Base-by-base conservation (phyloP, 1,140 invertebrate genomes). In the Neodiprion fabricii region DNA sequence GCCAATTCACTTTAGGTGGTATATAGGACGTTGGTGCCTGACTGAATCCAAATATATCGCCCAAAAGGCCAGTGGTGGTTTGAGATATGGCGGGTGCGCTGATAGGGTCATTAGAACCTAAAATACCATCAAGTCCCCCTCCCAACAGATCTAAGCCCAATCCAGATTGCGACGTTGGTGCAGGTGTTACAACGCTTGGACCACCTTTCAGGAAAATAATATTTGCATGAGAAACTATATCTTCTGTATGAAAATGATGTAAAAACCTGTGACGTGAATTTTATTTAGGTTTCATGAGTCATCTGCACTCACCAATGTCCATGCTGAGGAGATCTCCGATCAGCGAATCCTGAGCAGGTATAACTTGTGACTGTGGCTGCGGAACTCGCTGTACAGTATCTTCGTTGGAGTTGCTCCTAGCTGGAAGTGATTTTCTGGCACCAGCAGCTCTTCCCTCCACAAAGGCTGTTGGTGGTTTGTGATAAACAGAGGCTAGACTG, bases 381-480 rank as follows among this genome's bases (percentile, higher is more conserved):
- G 17, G 4, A 69, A 82, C 74, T 73, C 79, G 80, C 8, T 84
- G 81, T 0, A 85, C 81, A 4, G 86, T 77, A 1, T 92, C 89
- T 47, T 91, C 89, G 48, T 88, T 89, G 0, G 85, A 84, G 65
- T 84, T 84, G 10, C 85, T 88, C 72, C 92, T 90, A 66, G 92
- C 91, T 10, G 92, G 92, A 74, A 94, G 83, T 0, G 91, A 92
- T 84, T 93, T 94, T 74, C 92, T 90, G 0, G 92, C 91, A 7
- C 93, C 92, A 1, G 92, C 92, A 3, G 92, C 90, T 76, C 92
- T 90, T 71, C 96, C 98, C 89, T 99, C 99, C 48, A 99, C 98
- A 88, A 99, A 99, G 0, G 99, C 97, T 48, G 96, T 97, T 0
- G 99, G 99, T 48, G 99, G 99, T 88, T 99, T 99, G 84, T 99